A percentile compares a stretch with the other conserved stretches of the same genome.
These are phyloP conservation scores for Lobophora halterata DNA, from an alignment of 2,888 invertebrate species.

Conservation along the genomic window DNA sequence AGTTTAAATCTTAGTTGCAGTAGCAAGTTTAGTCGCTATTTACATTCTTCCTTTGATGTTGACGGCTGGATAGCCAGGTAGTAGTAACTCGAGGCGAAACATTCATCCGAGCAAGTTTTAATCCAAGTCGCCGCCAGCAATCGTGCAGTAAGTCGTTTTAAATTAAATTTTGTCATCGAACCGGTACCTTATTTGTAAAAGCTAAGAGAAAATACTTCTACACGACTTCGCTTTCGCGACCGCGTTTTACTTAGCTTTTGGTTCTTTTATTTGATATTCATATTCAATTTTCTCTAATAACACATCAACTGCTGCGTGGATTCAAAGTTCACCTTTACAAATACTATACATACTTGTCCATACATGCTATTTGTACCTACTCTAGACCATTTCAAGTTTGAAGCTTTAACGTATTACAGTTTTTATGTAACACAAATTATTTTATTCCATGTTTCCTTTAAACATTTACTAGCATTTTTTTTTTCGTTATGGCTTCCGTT, in stretches of 20 bases:
- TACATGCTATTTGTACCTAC: no score
- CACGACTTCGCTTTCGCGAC: constrained; percentile 31
- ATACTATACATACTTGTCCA: no score
- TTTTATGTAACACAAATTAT: no score
- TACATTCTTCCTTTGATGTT: constrained; percentile 40
- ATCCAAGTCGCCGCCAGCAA: constrained; percentile 55
- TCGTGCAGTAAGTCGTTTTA: constrained; percentile 68
- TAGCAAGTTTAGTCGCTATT: constrained; percentile 36
- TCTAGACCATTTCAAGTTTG: no score
- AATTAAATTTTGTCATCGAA: constrained; percentile 63
- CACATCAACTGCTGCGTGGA: no score
- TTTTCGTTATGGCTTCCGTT: no score
- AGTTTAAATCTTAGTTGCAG: constrained; percentile 18
- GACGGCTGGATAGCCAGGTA: constrained; percentile 29
- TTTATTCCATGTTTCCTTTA: no score
- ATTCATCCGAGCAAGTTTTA: constrained; percentile 56
- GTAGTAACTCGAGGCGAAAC: constrained; percentile 45
- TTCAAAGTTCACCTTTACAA: no score
- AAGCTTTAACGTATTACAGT: no score
- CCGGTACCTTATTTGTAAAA: constrained; percentile 50
- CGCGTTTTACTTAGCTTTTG: constrained; percentile 29
- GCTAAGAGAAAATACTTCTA: constrained; percentile 38
- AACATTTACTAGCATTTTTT: no score
- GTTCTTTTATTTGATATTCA: no score
- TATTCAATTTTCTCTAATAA: no score